Conservation (phyloP, 2,113 vertebrate species). For the Vireo altiloquus region DNA sequence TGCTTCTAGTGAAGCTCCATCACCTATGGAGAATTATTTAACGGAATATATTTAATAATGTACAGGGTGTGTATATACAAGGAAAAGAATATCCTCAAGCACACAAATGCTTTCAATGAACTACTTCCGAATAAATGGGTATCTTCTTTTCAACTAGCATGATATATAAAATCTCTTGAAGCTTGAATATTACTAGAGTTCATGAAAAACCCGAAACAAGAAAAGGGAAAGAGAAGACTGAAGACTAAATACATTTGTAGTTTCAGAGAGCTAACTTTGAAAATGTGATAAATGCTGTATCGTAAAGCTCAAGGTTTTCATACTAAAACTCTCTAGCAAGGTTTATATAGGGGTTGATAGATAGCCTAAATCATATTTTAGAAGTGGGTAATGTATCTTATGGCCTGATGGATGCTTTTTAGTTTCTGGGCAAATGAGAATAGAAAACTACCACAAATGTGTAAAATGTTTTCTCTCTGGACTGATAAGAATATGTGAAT, state of each 20-base stretch:
- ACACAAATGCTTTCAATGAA: rapidly evolving
- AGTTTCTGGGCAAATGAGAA: not conserved
- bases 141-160: not conserved
- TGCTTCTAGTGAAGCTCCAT: not conserved
- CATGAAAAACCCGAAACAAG: not conserved
- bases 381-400: not conserved
- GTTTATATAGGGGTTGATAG: not conserved
- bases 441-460: not conserved
- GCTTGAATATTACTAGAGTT: not conserved
- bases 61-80: not conserved
- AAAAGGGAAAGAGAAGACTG: not conserved
- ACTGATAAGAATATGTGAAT: not conserved
- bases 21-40: not conserved
- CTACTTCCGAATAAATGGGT: not conserved
- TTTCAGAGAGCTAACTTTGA: not conserved
- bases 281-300: not conserved
- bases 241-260: not conserved
- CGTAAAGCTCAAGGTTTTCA: not conserved
- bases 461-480: not conserved
- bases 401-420: not conserved
- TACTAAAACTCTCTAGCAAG: not conserved
- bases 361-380: not conserved
- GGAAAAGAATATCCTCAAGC: not conserved
- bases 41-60: not conserved
- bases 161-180: not conserved